A percentile compares a stretch with the other conserved stretches of the same genome.
phyloP scores from a whole-genome alignment of 2,113 vertebrate species.

The Alligator mississippiensis region DNA sequence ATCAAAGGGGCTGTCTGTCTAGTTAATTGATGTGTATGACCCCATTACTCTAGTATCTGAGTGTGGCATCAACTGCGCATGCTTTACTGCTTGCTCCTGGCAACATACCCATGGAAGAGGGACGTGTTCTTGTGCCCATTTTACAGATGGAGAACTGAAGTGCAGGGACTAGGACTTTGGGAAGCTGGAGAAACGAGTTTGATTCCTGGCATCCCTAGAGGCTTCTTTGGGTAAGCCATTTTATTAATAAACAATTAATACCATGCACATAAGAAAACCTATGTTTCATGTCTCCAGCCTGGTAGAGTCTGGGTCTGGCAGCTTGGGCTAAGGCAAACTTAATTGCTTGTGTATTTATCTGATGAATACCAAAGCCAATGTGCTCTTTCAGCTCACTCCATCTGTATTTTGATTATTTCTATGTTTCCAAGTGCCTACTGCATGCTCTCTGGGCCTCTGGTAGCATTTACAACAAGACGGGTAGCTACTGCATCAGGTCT shows the following conservation, averaged over 20 bases:
- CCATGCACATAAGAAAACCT: fast-evolving
- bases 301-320: background rate
- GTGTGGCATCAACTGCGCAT: background rate
- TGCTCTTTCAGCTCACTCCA: background rate
- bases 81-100: no score
- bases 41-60: no score
- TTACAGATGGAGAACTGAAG: background rate
- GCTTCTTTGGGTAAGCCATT: no score
- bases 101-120: no score
- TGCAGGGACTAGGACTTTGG: fast-evolving
- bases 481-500: background rate
- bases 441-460: background rate
- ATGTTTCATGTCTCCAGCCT: background rate
- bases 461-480: background rate
- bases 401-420: conserved; percentile 11
- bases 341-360: background rate
- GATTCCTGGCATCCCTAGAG: background rate
- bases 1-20: background rate
- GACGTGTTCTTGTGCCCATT: no score
- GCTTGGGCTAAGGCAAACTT: background rate
- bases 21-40: background rate
- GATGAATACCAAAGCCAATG: background rate
- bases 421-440: background rate
- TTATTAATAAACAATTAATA: background rate
- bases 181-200: background rate